These are phyloP conservation scores for Piprites chloris DNA, from an alignment of 2,113 vertebrate species.

Conservation along the genomic window DNA sequence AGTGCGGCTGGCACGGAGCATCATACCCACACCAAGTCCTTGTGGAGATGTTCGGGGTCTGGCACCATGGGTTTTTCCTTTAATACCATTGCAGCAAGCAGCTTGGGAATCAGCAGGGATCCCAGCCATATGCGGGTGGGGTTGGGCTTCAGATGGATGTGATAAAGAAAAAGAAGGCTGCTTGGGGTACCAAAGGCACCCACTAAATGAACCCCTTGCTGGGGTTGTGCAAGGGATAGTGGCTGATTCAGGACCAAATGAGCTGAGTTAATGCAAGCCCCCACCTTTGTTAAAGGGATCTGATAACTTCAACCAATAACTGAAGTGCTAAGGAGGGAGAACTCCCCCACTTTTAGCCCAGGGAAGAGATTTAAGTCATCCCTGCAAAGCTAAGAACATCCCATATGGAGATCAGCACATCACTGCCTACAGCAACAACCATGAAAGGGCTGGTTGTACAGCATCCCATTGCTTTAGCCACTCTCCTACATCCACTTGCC, in stretches of 20 bases:
- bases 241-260: not conserved
- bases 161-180: not conserved
- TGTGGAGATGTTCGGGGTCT: not conserved
- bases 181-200: not conserved
- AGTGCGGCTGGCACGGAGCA: not conserved
- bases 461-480: not conserved
- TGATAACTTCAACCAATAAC: not conserved
- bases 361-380: not conserved
- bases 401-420: not conserved
- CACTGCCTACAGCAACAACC: not conserved
- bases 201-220: not conserved
- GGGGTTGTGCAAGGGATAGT: fast-evolving
- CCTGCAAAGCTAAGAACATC: not conserved
- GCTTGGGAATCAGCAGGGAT: not conserved
- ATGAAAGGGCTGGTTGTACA: not conserved
- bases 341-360: not conserved
- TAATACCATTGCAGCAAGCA: not conserved
- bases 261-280: not conserved
- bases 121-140: fast-evolving
- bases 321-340: not conserved
- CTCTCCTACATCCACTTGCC: not conserved
- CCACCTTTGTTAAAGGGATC: not conserved
- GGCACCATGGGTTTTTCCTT: not conserved
- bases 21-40: not conserved
- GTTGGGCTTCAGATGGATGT: not conserved